Base-by-base conservation (phyloP, 2,888 invertebrate species). In the Papilio protenor region DNA sequence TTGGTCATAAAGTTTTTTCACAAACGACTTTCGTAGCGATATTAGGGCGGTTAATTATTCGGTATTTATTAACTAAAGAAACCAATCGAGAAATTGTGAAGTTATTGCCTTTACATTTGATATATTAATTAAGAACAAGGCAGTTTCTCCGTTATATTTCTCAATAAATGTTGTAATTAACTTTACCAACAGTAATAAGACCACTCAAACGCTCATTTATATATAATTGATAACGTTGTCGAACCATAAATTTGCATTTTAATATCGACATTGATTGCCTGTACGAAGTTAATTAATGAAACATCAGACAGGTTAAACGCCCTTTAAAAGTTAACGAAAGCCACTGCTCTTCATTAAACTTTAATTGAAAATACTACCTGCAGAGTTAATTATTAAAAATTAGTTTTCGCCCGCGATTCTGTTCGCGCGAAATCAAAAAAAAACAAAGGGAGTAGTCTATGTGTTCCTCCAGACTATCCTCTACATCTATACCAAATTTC, bases 231-330 rank as follows among this genome's bases (percentile, higher is more conserved):
- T 66, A 11, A 3, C 33, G 33, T 40, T 69, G 45, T 45, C n/a
- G 45, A 21, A 69, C 45, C 66, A 69, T 69, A 69, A 45, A 45
- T 69, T 69, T 45, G 45, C 66, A 45, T 69, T 69, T 69, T 69
- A 21, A 69, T 69, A 21, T 69, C 21, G 64, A 45, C 66, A 69
- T 40, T 21, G 66, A 45, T 69, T 69, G 66, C 66, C 45, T 1
- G 66, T 69, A 69, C 66, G 66, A 69, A 69, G 66, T 69, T 69
- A 69, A 69, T 69, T 69, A 69, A 45, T 12, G 40, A 21, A 69
- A 69, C 21, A 45, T 69, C 45, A 69, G 45, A 69, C 66, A 69
- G 66, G 66, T 69, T 69, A 4, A 69, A 69, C 14, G 66, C 45
- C 45, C 45, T 45, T 69, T 69, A 69, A 69, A 69, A 69, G 45